Conservation (phyloP, 2,888 invertebrate genomes). For the Clitarchus hookeri region DNA sequence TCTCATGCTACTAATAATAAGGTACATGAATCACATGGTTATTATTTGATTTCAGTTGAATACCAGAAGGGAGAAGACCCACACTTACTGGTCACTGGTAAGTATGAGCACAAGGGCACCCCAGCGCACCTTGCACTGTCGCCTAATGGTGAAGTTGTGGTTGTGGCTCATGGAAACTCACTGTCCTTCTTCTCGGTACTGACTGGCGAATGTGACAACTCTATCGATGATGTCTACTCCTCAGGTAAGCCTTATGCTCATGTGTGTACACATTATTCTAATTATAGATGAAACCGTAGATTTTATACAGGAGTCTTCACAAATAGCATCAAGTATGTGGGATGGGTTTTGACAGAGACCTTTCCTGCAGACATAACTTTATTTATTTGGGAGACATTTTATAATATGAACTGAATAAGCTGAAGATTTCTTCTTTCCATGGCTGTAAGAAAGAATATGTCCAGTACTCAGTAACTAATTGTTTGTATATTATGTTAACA, state of each 20-base stretch:
- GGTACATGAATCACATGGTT: too few species aligned
- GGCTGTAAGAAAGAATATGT: too few species aligned
- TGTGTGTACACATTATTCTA: too few species aligned
- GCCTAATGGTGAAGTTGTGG: conserved; percentile 78
- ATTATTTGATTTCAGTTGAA: conserved; percentile 63
- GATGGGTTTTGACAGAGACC: too few species aligned
- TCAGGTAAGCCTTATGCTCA: conserved; percentile 48
- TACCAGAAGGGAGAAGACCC: conserved; percentile 79
- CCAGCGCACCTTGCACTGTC: conserved; percentile 70
- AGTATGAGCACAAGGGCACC: conserved; percentile 60
- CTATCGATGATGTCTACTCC: conserved; percentile 67
- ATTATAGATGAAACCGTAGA: neutral
- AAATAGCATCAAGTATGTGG: too few species aligned
- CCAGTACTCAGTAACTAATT: too few species aligned
- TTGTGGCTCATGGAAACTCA: conserved; percentile 66
- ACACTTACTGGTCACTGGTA: conserved; percentile 68
- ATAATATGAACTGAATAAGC: too few species aligned
- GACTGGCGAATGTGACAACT: conserved; percentile 67
- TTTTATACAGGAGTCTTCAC: neutral
- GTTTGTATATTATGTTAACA: too few species aligned
- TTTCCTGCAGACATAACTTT: too few species aligned
- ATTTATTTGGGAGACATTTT: too few species aligned
- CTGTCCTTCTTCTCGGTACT: conserved; percentile 73
- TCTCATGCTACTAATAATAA: too few species aligned
- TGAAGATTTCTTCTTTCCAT: too few species aligned